phyloP scores from a whole-genome alignment of 1,140 invertebrate genomes.

The Ladona fulva region DNA sequence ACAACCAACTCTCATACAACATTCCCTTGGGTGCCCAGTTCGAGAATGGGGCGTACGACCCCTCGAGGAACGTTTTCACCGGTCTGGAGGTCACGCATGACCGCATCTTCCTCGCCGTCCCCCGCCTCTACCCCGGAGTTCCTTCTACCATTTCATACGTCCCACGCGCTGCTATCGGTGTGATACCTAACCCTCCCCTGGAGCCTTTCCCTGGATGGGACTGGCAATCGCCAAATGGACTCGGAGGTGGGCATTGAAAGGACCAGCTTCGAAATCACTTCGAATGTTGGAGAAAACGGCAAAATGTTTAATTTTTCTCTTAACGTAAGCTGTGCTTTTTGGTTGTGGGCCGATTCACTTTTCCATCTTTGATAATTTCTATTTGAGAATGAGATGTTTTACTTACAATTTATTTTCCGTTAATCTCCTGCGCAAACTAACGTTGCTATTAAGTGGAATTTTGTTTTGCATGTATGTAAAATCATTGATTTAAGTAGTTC shows the following conservation, averaged over 20 bases:
- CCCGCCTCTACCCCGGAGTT: slow-evolving; percentile 58
- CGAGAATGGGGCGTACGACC: slow-evolving; percentile 24
- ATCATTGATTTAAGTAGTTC: too few relatives aligned
- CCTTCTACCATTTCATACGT: slow-evolving; percentile 61
- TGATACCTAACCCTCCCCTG: slow-evolving; percentile 27
- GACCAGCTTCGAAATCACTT: too few relatives aligned
- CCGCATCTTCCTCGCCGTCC: slow-evolving; percentile 60
- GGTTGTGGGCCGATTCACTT: too few relatives aligned
- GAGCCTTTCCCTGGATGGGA: slow-evolving; percentile 72
- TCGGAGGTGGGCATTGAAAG: background rate
- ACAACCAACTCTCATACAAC: background rate
- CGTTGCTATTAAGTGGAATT: too few relatives aligned
- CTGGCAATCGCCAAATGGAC: slow-evolving; percentile 42
- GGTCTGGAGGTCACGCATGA: slow-evolving; percentile 60
- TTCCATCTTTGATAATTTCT: too few relatives aligned
- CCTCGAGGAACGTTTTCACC: slow-evolving; percentile 61
- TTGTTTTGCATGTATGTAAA: too few relatives aligned
- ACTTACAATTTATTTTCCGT: too few relatives aligned
- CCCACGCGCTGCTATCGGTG: slow-evolving; percentile 38
- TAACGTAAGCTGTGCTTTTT: too few relatives aligned
- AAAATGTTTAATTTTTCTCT: too few relatives aligned
- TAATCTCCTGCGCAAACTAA: too few relatives aligned
- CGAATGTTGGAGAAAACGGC: too few relatives aligned
- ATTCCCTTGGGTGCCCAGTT: background rate
- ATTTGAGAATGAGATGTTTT: too few relatives aligned